These are phyloP conservation scores for Microctonus aethiopoides DNA, from an alignment of 2,888 invertebrate species.

Conservation along the genomic window DNA sequence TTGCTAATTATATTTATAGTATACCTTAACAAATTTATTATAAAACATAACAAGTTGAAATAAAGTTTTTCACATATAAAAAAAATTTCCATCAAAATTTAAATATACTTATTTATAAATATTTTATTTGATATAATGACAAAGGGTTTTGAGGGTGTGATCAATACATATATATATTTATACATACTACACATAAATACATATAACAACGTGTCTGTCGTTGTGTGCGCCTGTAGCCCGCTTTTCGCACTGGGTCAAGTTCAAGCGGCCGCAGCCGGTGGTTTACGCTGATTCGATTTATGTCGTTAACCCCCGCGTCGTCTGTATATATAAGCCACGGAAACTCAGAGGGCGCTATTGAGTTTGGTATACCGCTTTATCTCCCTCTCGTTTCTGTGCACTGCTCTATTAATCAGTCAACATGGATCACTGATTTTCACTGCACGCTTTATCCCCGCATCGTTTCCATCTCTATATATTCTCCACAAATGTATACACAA, in stretches of 20 bases:
- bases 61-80: not conserved
- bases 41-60: not conserved
- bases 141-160: not conserved
- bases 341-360: slow-evolving; percentile 21
- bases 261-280: slow-evolving; percentile 49
- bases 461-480: slow-evolving; percentile 10
- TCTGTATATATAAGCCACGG: slow-evolving; percentile 25
- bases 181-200: slow-evolving; percentile 15
- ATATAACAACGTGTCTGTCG: not conserved
- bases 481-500: too few species aligned
- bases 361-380: slow-evolving; percentile 19
- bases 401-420: slow-evolving; percentile 27
- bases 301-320: slow-evolving; percentile 41
- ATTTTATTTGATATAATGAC: not conserved
- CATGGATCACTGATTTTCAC: slow-evolving; percentile 25
- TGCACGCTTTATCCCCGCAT: not conserved
- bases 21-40: too few species aligned
- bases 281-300: slow-evolving; percentile 38
- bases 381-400: slow-evolving; percentile 28
- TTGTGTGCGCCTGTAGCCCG: slow-evolving; percentile 23
- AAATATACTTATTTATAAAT: not conserved
- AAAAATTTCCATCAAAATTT: not conserved
- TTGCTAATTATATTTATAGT: too few species aligned
- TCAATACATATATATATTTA: slow-evolving; percentile 21
- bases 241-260: slow-evolving; percentile 48